Evolutionary conservation across 2,113 vertebrate genomes (phyloP), one percentile per base, ranked within the genome.

Genomic region (Toxotes jaculatrix): DNA sequence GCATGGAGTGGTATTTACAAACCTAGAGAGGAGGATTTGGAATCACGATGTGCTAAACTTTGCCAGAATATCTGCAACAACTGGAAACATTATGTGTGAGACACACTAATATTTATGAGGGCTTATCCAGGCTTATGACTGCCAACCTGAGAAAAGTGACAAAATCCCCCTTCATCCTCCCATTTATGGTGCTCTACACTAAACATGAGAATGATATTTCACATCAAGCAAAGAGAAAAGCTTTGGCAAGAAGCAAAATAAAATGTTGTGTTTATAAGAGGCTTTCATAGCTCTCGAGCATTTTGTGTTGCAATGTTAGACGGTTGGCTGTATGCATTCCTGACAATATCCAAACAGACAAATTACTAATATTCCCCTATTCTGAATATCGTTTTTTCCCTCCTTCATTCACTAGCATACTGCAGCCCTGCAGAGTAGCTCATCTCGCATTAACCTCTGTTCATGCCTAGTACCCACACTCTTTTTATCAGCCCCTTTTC

Each of bases 91-190:
- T 83, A 79, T 77, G 77, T 82, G 63, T 67, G 74, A 89, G 74
- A 90, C 80, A 83, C 71, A 83, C 85, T 90, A 82, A 92, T 92
- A 92, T 93, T 92, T 93, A 88, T 90, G 87, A 86, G 82, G 69
- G 90, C 90, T 93, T 85, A 91, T 94, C 90, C 90, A 51, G 88
- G 90, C 89, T 92, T 93, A 87, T 63, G 74, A 76, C 82, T 90
- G 88, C 89, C 90, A 89, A 92, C 84, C 77, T 91, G 86, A 91
- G 83, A 83, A 77, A 88, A 87, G 84, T 89, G 87, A 87, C 89
- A 91, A 88, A 93, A 93, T 91, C 93, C 91, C 49, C 57, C 68
- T 87, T 94, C 78, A 93, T 93, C 91, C 92, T 80, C 82, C 85
- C 88, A 85, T 92, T 93, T 87, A 83, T 67, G 66, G 67, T 65